Evolutionary conservation across 1,140 invertebrate genomes (phyloP).

Genomic region (Euglossa dilemma): DNA sequence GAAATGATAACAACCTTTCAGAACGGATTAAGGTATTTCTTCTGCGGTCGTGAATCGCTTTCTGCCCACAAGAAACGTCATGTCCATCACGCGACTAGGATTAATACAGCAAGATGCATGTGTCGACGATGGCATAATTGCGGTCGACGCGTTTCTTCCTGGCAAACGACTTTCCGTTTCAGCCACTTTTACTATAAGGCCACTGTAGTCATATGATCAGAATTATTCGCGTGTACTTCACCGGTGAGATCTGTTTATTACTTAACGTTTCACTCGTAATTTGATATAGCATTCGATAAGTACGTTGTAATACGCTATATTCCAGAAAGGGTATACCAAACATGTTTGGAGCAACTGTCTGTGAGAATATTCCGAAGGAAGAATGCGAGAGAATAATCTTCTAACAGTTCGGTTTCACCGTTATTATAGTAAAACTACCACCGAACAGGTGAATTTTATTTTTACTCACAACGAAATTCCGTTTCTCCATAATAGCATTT

Average conservation of each 20-base stretch:
- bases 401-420: too few relatives aligned
- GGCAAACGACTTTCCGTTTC: constrained; percentile 49
- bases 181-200: neutral
- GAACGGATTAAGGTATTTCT: constrained; percentile 21
- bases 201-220: neutral
- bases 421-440: too few relatives aligned
- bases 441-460: too few relatives aligned
- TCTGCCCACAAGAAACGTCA: constrained; percentile 14
- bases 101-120: constrained; percentile 34
- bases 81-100: constrained; percentile 32
- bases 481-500: too few relatives aligned
- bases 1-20: constrained; percentile 34
- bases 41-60: constrained; percentile 25
- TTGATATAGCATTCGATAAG: too few relatives aligned
- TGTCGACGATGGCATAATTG: constrained; percentile 32
- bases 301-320: too few relatives aligned
- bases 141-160: neutral
- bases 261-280: too few relatives aligned
- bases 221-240: neutral
- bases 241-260: neutral
- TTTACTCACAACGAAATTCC: too few relatives aligned
- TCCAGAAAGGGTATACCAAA: too few relatives aligned
- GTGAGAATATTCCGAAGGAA: too few relatives aligned
- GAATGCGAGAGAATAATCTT: too few relatives aligned
- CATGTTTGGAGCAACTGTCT: too few relatives aligned